These are phyloP conservation scores for Agonopterix subpropinquella DNA, from an alignment of 2,888 invertebrate species.

Conservation along the genomic window DNA sequence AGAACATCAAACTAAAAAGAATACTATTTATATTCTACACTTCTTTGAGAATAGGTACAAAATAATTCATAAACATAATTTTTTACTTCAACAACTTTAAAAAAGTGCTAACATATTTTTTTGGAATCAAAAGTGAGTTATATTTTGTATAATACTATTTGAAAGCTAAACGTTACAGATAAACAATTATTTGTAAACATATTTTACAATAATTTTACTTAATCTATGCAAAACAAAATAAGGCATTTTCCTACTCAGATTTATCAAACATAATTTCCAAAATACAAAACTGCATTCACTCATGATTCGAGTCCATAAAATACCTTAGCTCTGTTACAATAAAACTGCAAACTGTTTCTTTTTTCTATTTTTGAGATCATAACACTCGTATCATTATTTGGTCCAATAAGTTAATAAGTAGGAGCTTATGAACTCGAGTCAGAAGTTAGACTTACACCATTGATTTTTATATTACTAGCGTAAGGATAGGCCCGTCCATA, in stretches of 20 bases:
- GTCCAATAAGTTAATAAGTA: constrained; percentile 47
- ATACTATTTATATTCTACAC: constrained; percentile 29
- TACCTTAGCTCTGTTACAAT: constrained; percentile 3
- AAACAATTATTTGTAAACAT: constrained; percentile 23
- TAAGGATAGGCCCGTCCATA: no score
- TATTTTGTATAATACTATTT: constrained; percentile 3
- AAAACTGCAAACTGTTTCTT: constrained; percentile 19
- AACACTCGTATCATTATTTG: constrained; percentile 57
- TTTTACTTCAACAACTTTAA: neutral
- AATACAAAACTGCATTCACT: constrained; percentile 33
- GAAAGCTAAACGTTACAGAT: constrained; percentile 4
- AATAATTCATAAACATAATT: constrained; percentile 27
- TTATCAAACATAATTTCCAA: constrained; percentile 42
- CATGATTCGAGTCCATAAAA: constrained; percentile 32
- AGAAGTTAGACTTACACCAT: constrained; percentile 33
- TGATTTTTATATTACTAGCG: no score
- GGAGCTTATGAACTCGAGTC: constrained; percentile 50
- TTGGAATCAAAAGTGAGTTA: neutral
- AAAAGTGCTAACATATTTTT: neutral
- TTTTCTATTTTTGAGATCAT: constrained; percentile 47
- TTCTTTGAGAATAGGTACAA: constrained; percentile 44
- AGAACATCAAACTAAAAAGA: neutral
- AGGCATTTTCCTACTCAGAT: constrained; percentile 62
- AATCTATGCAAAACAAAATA: constrained; percentile 69
- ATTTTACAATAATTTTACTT: constrained; percentile 57